These are phyloP conservation scores for Planococcus citri DNA, from an alignment of 1,140 invertebrate genomes.

Conservation along the genomic window DNA sequence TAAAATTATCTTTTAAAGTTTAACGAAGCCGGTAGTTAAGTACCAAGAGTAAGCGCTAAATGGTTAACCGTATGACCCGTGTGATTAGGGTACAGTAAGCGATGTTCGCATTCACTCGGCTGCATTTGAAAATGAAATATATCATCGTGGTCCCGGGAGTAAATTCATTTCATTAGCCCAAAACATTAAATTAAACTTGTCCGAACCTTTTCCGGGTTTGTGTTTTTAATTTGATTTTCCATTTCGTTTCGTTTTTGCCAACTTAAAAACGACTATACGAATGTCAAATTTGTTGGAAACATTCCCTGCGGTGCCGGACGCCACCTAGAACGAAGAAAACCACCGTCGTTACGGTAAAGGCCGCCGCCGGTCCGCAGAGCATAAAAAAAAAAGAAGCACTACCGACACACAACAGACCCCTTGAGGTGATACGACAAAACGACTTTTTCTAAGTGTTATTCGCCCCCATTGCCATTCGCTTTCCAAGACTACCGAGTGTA, in stretches of 20 bases:
- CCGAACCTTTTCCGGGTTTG: slow-evolving; percentile 5
- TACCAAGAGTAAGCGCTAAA: neutral
- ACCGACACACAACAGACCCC: too few relatives aligned
- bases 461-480: too few relatives aligned
- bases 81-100: neutral
- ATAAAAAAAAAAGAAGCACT: too few relatives aligned
- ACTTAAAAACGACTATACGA: slow-evolving; percentile 1
- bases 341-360: neutral
- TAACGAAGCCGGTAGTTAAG: neutral
- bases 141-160: slow-evolving; percentile 5
- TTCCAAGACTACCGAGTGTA: too few relatives aligned
- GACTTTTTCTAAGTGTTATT: too few relatives aligned
- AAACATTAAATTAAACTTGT: slow-evolving; percentile 8
- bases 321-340: neutral
- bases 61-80: neutral
- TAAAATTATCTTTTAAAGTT: neutral
- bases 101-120: neutral
- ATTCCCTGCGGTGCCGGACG: neutral
- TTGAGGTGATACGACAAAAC: too few relatives aligned
- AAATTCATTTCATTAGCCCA: neutral
- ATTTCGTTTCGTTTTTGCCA: neutral
- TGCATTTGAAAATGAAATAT: slow-evolving; percentile 2
- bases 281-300: slow-evolving; percentile 7
- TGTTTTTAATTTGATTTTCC: slow-evolving; percentile 8
- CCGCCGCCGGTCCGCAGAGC: too few relatives aligned